Evolutionary conservation across 2,888 invertebrate genomes (phyloP).

Genomic region (Heliconius sara): DNA sequence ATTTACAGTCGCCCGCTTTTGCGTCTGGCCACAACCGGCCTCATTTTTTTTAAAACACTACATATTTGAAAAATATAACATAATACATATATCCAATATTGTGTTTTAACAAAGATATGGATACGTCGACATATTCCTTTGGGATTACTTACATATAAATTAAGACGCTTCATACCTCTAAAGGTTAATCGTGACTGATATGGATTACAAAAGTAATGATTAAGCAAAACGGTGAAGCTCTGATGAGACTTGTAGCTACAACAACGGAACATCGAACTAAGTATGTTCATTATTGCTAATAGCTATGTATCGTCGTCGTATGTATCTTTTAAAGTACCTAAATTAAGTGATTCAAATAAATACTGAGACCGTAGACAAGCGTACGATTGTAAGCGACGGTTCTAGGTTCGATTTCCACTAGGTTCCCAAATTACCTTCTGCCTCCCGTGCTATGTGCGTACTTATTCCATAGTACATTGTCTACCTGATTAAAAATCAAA

Average conservation of each 20-base stretch:
- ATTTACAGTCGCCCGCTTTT: no score
- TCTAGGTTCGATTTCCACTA: no score
- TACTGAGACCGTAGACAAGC: not conserved
- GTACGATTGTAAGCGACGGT: no score
- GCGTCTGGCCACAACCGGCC: no score
- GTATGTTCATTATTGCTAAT: slow-evolving; percentile 28
- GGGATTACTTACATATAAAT: not conserved
- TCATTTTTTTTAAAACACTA: no score
- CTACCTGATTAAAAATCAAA: no score
- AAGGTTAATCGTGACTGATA: not conserved
- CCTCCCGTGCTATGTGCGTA: no score
- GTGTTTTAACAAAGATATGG: not conserved
- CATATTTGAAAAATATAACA: not conserved
- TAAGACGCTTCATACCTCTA: not conserved
- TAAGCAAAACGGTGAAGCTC: slow-evolving; percentile 5
- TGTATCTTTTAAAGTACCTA: not conserved
- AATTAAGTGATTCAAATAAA: not conserved
- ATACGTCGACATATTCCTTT: not conserved
- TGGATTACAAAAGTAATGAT: not conserved
- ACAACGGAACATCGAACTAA: slow-evolving; percentile 16
- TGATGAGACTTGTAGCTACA: not conserved
- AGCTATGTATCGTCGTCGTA: slow-evolving; percentile 11
- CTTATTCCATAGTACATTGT: no score
- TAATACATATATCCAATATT: not conserved
- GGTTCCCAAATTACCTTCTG: no score